These are phyloP conservation scores for Lineus longissimus DNA, from an alignment of 1,140 invertebrate genomes.

Conservation along the genomic window DNA sequence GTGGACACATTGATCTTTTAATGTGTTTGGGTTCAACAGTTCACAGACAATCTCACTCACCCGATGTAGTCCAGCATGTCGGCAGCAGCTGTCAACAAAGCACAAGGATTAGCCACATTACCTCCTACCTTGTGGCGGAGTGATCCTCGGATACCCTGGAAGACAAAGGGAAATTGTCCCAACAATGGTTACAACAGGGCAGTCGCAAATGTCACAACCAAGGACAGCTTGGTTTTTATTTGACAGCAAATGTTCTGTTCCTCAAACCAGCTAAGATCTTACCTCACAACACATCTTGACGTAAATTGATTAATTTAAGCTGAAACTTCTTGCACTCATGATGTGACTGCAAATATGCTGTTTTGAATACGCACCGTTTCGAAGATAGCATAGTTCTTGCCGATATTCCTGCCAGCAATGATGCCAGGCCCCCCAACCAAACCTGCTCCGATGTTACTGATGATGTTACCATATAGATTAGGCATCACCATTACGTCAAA, in stretches of 20 bases:
- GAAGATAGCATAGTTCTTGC: constrained; percentile 89
- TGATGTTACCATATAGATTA: constrained; percentile 98
- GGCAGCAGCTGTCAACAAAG: constrained; percentile 91
- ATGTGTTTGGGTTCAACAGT: no score
- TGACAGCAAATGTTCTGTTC: neutral
- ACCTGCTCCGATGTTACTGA: constrained; percentile 93
- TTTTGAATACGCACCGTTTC: constrained; percentile 72
- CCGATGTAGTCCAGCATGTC: constrained; percentile 94
- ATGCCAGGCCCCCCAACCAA: constrained; percentile 96
- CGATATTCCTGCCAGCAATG: constrained; percentile 90
- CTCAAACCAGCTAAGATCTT: no score
- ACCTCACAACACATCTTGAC: no score
- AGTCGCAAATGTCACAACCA: neutral
- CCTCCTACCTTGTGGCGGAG: constrained; percentile 71
- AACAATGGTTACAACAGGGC: neutral
- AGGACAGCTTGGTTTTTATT: neutral
- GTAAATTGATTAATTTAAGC: neutral
- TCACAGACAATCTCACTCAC: no score
- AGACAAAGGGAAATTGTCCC: neutral
- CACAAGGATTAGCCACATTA: constrained; percentile 97
- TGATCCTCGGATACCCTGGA: constrained; percentile 44
- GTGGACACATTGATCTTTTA: no score
- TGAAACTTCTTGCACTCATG: neutral
- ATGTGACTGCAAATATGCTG: neutral
- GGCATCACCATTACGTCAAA: constrained; percentile 98